Evolutionary conservation across 2,797 vertebrate species (phyloP), one percentile per base, ranked within the genome.

Genomic region (Lagocephalus sceleratus): DNA sequence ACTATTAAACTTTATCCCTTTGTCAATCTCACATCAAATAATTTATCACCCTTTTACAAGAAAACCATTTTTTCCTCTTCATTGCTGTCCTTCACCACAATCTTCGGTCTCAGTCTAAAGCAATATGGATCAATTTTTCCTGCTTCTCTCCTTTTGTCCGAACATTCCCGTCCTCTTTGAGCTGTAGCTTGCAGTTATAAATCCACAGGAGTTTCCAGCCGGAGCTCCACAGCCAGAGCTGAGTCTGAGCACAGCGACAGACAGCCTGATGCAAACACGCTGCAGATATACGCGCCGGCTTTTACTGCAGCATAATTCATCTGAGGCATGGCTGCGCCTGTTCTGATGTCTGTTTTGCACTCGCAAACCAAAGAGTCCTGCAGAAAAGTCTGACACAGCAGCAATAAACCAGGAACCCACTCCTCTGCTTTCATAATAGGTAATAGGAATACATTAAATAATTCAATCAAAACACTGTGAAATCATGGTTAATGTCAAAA

Each of bases 261-360:
- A 78, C 69, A 60, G 58, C 29, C 44, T 48, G 76, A 66, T 75
- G 71, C 71, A 50, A 68, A 68, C 57, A 22, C 7, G 54, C 54
- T 62, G 65, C 50, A 82, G 74, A 75, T 66, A 69, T 64, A 73
- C 50, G 35, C 48, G 1, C 32, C 42, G 63, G 71, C 68, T 73
- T 75, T 81, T 81, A 83, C 60, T 43, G 73, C 61, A 67, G 53
- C 10, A 51, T 74, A 75, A 77, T 80, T 82, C 79, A 78, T 72
- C 73, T 21, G 63, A 72, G 47, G 39, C 62, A 51, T 58, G 38
- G 51, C 60, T 8, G 40, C 51, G 29, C 41, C 71, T 66, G 54
- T 63, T 74, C 47, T 65, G 71, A 78, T 71, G 68, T 79, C 75
- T 83, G 68, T 71, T 78, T 68, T 76, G 62, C 69, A 79, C 68